Percentiles rank a stretch among this genome's conserved stretches.
phyloP scores from a whole-genome alignment of 2,888 invertebrate species.

The Agriopis leucophaearia region DNA sequence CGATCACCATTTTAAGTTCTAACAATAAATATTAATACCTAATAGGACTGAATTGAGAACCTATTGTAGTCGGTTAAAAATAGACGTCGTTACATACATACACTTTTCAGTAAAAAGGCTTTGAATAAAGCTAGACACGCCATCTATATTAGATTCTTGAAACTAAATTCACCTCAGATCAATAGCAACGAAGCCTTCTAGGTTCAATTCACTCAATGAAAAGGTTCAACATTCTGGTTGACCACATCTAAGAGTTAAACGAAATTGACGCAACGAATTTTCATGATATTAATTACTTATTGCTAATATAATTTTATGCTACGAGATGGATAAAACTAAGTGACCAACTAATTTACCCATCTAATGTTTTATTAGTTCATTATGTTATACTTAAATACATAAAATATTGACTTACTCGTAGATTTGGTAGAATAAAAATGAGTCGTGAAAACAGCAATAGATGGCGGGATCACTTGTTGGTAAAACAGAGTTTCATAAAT shows the following conservation, averaged over 20 bases:
- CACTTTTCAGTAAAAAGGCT: neutral
- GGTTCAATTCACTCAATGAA: neutral
- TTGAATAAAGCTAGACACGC: constrained; percentile 35
- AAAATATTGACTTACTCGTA: constrained; percentile 23
- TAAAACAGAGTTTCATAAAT: constrained; percentile 72
- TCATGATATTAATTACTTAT: neutral
- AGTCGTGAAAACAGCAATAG: constrained; percentile 49
- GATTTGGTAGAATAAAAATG: neutral
- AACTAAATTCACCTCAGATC: constrained; percentile 39
- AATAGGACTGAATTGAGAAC: too few relatives aligned
- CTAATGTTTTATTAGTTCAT: too few relatives aligned
- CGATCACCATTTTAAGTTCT: too few relatives aligned
- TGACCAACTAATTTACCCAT: neutral
- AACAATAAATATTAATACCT: too few relatives aligned
- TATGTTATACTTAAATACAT: neutral
- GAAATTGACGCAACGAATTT: neutral
- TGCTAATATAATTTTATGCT: neutral
- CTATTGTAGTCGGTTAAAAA: too few relatives aligned
- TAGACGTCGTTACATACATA: too few relatives aligned
- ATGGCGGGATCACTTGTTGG: constrained; percentile 57
- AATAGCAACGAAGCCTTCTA: constrained; percentile 36
- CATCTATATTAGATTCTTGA: constrained; percentile 50
- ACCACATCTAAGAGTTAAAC: neutral
- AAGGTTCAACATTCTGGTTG: neutral
- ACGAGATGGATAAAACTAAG: neutral